Conservation (phyloP, 2,113 vertebrate species). For the Embiotoca jacksoni region DNA sequence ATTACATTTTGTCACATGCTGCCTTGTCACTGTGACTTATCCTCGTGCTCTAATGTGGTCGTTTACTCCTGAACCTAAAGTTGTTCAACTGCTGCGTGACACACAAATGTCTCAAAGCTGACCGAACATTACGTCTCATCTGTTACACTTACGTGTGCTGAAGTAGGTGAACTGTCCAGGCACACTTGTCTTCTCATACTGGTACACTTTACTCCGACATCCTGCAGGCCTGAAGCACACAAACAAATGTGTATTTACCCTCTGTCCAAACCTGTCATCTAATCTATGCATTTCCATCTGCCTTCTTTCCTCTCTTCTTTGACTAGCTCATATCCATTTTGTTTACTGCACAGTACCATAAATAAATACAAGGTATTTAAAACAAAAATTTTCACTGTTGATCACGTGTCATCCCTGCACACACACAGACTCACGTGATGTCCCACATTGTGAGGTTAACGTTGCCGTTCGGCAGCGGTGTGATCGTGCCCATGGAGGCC, state of each 20-base stretch:
- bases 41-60: background rate
- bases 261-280: background rate
- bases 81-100: background rate
- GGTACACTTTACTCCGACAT: slow-evolving; percentile 70
- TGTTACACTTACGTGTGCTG: slow-evolving; percentile 80
- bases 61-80: background rate
- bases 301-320: background rate
- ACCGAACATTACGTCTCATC: background rate
- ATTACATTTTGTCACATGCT: background rate
- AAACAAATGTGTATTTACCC: background rate
- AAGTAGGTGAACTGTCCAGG: slow-evolving; percentile 84
- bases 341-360: too few relatives aligned
- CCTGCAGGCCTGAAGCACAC: slow-evolving; percentile 61
- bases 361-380: too few relatives aligned
- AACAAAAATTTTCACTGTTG: background rate
- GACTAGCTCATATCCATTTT: background rate
- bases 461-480: slow-evolving; percentile 69
- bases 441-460: slow-evolving; percentile 85
- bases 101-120: background rate
- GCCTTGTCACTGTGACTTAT: background rate
- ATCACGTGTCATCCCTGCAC: background rate
- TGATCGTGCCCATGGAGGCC: slow-evolving; percentile 74
- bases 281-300: too few relatives aligned
- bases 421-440: slow-evolving; percentile 66
- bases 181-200: slow-evolving; percentile 77